Base-by-base conservation (phyloP, 2,888 invertebrate genomes). In the Geotrupes spiniger region DNA sequence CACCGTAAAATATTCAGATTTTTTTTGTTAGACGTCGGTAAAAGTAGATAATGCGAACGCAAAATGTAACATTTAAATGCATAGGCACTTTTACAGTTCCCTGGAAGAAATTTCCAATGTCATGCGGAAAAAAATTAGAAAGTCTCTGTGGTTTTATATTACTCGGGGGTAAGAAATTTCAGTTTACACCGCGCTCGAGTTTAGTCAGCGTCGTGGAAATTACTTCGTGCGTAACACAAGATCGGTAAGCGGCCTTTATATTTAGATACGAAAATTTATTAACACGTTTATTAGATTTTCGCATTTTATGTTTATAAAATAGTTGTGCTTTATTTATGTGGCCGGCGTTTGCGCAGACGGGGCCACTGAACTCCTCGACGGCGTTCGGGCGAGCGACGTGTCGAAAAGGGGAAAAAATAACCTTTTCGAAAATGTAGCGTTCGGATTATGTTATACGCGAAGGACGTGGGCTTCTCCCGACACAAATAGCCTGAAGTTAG, bases 1-100 rank as follows among this genome's bases (percentile, higher is more conserved):
- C 6, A 21, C 8, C 33, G 57, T 57, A 60, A 62, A 63, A 60
- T 62, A 63, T 63, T 65, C 63, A 62, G 54, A 63, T 65, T 66
- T 65, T 64, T 60, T 62, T 56, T 53, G 45, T 42, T 47, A 56
- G 44, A 33, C 11, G 11, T 33, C 33, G 15, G 29, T 10, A 29
- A 49, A 47, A 52, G 48, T 42, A 43, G 50, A 47, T 54, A 49
- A 53, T 61, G 59, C 56, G 58, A 60, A 62, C 59, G 60, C 63
- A 63, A 69, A 71, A 64, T 67, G 66, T 68, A 69, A 62, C 71
- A 71, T 72, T 72, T 71, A 72, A 72, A 72, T 72, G 72, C 72
- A 72, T 72, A 68, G 66, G 64, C 61, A 66, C 64, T 70, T 71
- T 71, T 70, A 70, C 70, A 65, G 65, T 68, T 70, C 66, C 69